Evolutionary conservation across 1,140 invertebrate genomes (phyloP).

Genomic region (Hydropsyche tenuis): DNA sequence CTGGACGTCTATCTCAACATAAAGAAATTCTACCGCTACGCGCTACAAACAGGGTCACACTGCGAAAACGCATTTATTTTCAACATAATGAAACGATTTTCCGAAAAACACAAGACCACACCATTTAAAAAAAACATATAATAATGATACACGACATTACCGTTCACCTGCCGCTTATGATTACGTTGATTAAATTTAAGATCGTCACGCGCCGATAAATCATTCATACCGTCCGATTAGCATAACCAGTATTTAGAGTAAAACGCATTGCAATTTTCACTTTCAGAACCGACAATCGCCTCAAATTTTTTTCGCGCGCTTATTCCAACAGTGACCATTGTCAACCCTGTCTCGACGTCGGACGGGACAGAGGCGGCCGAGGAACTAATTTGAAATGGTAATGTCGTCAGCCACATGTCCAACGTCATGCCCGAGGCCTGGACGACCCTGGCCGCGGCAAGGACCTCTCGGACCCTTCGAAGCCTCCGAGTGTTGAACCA

Average conservation of each 20-base stretch:
- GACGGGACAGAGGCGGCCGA: slow-evolving; percentile 28
- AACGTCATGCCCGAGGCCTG: slow-evolving; percentile 8
- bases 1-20: slow-evolving; percentile 34
- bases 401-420: slow-evolving; percentile 40
- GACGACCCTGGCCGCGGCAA: slow-evolving; percentile 19
- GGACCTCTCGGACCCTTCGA: slow-evolving; percentile 16
- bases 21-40: slow-evolving; percentile 32
- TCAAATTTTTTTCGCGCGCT: too few species aligned
- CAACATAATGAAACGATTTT: neutral
- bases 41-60: slow-evolving; percentile 24
- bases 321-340: too few species aligned
- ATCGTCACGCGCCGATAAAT: too few species aligned
- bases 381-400: slow-evolving; percentile 44
- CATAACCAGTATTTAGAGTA: too few species aligned
- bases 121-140: neutral
- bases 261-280: too few species aligned
- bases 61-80: neutral
- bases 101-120: neutral
- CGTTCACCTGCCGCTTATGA: too few species aligned
- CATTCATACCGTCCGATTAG: too few species aligned
- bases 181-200: too few species aligned
- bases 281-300: too few species aligned
- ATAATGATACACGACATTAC: neutral
- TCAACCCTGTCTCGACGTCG: slow-evolving; percentile 9
- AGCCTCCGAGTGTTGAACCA: neutral